These are phyloP conservation scores for Gallinago paraguaiae DNA, from an alignment of 2,113 vertebrate genomes.

Conservation along the genomic window DNA sequence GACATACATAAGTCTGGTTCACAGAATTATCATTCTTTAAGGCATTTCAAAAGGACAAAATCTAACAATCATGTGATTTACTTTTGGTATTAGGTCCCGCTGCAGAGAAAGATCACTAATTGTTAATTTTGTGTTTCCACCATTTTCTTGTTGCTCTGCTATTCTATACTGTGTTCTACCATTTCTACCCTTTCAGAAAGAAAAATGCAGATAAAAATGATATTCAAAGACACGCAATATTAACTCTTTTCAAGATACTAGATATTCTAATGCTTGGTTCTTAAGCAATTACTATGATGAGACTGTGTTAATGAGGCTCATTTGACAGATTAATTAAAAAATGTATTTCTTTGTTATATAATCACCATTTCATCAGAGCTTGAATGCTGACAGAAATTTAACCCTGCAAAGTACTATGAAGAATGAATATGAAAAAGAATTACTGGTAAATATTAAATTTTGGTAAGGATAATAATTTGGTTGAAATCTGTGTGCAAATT, in stretches of 20 bases:
- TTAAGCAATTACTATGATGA: neutral
- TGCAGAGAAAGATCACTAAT: neutral
- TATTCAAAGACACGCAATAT: neutral
- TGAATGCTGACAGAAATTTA: neutral
- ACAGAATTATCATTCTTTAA: neutral
- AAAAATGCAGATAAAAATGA: neutral
- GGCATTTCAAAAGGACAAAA: neutral
- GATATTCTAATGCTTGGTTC: neutral
- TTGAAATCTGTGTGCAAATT: neutral
- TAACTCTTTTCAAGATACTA: neutral
- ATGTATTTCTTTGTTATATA: neutral
- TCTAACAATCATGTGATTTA: neutral
- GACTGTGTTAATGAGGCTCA: neutral
- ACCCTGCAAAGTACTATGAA: neutral
- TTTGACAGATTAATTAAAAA: constrained; percentile 12
- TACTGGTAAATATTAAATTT: neutral
- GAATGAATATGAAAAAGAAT: neutral
- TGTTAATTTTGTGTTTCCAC: neutral
- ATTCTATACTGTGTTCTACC: neutral
- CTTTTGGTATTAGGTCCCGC: neutral
- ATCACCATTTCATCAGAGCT: neutral
- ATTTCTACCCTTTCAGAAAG: neutral
- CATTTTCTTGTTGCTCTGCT: neutral
- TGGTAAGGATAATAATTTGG: neutral
- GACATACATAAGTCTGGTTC: neutral